Conservation (phyloP, 2,113 vertebrate genomes). For the Mustela lutreola region DNA sequence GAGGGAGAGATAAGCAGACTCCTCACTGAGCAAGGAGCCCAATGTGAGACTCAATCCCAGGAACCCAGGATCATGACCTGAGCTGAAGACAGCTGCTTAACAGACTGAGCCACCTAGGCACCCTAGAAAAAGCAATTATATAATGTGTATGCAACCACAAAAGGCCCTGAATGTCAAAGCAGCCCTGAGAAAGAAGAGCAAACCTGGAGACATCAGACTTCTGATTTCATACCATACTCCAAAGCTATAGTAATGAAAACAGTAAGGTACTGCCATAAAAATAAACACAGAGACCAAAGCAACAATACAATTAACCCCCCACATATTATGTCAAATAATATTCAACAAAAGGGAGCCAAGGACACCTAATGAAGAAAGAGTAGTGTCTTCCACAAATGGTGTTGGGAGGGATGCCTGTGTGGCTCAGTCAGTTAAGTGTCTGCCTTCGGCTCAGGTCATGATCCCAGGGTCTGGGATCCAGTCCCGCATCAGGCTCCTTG, state of each 20-base stretch:
- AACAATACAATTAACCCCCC: background rate
- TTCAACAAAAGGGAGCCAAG: background rate
- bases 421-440: too few species aligned
- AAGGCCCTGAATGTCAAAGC: background rate
- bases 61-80: background rate
- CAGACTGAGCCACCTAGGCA: background rate
- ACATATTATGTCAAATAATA: background rate
- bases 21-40: background rate
- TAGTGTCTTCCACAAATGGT: background rate
- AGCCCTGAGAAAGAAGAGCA: background rate
- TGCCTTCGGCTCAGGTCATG: too few species aligned
- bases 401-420: background rate
- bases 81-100: background rate
- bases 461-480: too few species aligned
- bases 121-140: background rate
- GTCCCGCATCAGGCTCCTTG: too few species aligned
- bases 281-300: background rate
- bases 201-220: background rate
- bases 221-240: background rate
- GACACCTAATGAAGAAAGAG: background rate
- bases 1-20: background rate
- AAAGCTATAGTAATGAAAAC: background rate
- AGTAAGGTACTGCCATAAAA: background rate
- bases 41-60: background rate
- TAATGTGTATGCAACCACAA: background rate